Evolutionary conservation across 2,113 vertebrate genomes (phyloP).

Genomic region (Trinectes maculatus): DNA sequence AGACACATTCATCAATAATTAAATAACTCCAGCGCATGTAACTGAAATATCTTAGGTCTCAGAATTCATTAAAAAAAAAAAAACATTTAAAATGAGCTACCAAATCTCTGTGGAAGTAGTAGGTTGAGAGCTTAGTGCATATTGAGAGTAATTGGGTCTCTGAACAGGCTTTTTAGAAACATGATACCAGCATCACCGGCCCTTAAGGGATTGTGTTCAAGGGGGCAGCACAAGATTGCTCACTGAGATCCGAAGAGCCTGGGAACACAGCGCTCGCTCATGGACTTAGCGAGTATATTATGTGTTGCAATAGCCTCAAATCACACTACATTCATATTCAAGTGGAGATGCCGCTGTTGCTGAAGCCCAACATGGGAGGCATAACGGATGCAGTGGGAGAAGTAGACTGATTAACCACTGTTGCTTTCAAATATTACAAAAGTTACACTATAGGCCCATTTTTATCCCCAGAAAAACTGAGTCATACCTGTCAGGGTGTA

Average conservation of each 20-base stretch:
- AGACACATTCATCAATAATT: neutral
- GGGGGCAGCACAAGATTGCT: constrained; percentile 68
- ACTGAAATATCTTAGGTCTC: neutral
- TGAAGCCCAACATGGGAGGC: constrained; percentile 33
- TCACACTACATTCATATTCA: constrained; percentile 60
- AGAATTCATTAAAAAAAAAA: constrained; percentile 1
- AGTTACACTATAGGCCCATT: neutral
- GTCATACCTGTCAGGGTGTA: neutral
- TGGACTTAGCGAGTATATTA: constrained; percentile 65
- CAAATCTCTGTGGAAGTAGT: constrained; percentile 34
- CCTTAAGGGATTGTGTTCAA: constrained; percentile 59
- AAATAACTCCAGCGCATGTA: neutral
- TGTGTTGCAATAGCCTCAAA: constrained; percentile 57
- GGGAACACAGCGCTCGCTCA: constrained; percentile 39
- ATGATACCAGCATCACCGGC: constrained; percentile 56
- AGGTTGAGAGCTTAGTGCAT: constrained; percentile 49
- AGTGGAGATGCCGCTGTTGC: constrained; percentile 39
- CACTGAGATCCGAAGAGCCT: constrained; percentile 73
- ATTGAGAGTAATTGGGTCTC: constrained; percentile 55
- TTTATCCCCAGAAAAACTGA: neutral
- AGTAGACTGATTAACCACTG: neutral
- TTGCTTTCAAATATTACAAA: neutral
- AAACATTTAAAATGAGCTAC: constrained; percentile 8
- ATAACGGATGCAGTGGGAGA: constrained; percentile 19
- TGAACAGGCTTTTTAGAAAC: constrained; percentile 65